phyloP scores from a whole-genome alignment of 2,888 invertebrate species.

The Baccha elongata region DNA sequence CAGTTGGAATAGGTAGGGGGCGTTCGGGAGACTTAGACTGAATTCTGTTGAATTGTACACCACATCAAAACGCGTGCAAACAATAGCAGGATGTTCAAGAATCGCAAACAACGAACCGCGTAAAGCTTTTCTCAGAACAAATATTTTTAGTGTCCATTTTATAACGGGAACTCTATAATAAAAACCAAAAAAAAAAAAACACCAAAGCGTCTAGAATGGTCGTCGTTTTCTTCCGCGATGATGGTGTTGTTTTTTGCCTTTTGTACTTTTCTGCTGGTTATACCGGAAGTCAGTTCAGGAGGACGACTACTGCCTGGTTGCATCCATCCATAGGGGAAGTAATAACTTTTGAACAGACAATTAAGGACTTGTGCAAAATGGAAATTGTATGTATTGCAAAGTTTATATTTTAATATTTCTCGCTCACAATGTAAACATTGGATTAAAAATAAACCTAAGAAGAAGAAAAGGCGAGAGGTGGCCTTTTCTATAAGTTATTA shows the following conservation, averaged over 20 bases:
- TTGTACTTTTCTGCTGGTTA: no score
- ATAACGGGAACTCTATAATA: conserved; percentile 13
- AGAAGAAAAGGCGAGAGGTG: conserved; percentile 7
- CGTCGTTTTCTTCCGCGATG: not conserved
- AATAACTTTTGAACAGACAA: conserved; percentile 72
- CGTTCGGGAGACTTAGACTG: not conserved
- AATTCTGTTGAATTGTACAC: not conserved
- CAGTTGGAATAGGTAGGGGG: not conserved
- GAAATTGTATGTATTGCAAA: conserved; percentile 65
- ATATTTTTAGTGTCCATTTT: conserved; percentile 34
- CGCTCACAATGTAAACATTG: conserved; percentile 47
- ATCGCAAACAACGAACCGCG: conserved; percentile 12
- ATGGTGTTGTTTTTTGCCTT: not conserved
- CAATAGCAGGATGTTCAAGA: conserved; percentile 3
- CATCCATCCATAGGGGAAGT: conserved; percentile 61
- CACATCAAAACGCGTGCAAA: conserved; percentile 15
- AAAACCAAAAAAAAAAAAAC: conserved; percentile 7
- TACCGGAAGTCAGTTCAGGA: not conserved
- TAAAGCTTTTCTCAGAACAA: conserved; percentile 8
- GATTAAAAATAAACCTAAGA: conserved; percentile 30
- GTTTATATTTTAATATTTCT: conserved; percentile 60
- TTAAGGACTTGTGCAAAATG: conserved; percentile 70
- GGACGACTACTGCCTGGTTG: not conserved
- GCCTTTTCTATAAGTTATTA: conserved; percentile 37
- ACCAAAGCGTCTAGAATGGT: not conserved